Evolutionary conservation across 2,888 invertebrate species (phyloP), one percentile per base, ranked within the genome.

Genomic region (Leistus spinibarbis): DNA sequence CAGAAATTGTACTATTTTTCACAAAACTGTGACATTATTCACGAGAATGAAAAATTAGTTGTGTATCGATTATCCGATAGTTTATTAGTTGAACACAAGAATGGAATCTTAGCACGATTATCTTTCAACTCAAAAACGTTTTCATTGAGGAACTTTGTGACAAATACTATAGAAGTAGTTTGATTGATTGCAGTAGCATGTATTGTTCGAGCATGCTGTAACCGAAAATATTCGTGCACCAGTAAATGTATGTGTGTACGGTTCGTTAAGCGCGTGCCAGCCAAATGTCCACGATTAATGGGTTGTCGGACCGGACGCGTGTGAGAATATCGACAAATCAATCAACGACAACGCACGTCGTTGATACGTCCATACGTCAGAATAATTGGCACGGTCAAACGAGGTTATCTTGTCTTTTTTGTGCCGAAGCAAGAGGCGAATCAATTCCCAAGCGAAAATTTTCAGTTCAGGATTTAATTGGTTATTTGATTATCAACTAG

Each of bases 331-430:
- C 65, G 71, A 71, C 71, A 64, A 65, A 71, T 71, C 71, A 71
- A 71, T 71, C 71, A 71, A 27, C 65, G 71, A 64, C 40, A 40
- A 40, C 40, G 40, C 40, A 40, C 40, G 40, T 40, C 40, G 7
- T 10, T 40, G 40, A 40, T 40, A 40, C 40, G 40, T 40, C 13
- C 65, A 56, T 65, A 64, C 65, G 72, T 54, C 65, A 65, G 54
- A 73, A 73, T 73, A 73, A 73, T 73, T 73, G 73, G 62, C 73
- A 73, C 73, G 60, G 40, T 60, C 73, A 73, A 73, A 73, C 67
- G 73, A 67, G 60, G 73, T 73, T 73, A 73, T 53, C 73, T 73
- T 73, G 73, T 73, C 73, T 73, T 73, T 73, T 73, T 64, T 23
- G 19, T 63, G 40, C 7, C 40, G 40, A 2, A 22, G 73, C 73